Evolutionary conservation across 2,113 vertebrate genomes (phyloP).

Genomic region (Elgaria multicarinata): DNA sequence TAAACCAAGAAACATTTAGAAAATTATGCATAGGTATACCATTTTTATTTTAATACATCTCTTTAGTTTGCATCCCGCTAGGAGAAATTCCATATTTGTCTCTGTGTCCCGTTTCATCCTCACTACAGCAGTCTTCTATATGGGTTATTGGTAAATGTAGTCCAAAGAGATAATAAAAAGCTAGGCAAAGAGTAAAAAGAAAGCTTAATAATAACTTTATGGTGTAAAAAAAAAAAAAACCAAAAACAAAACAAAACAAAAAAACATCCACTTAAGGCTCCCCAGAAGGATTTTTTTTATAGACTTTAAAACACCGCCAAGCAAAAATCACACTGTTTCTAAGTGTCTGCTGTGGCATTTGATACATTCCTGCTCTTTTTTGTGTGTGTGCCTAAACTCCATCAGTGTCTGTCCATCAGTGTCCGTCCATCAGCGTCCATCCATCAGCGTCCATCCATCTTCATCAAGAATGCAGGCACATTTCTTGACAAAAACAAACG

Average conservation of each 20-base stretch:
- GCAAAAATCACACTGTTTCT: slow-evolving; percentile 71
- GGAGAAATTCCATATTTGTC: slow-evolving; percentile 72
- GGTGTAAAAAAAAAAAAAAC: slow-evolving; percentile 79
- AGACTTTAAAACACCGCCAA: slow-evolving; percentile 77
- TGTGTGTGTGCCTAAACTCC: slow-evolving; percentile 62
- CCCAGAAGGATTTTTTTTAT: slow-evolving; percentile 77
- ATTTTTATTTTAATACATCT: slow-evolving; percentile 84
- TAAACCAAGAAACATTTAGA: slow-evolving; percentile 75
- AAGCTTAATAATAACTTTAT: slow-evolving; percentile 85
- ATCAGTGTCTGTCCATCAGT: no score
- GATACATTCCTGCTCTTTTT: slow-evolving; percentile 73
- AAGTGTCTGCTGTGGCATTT: slow-evolving; percentile 70
- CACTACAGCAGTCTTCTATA: slow-evolving; percentile 77
- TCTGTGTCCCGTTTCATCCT: slow-evolving; percentile 67
- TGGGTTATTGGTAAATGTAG: slow-evolving; percentile 77
- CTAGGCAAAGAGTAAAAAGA: slow-evolving; percentile 81
- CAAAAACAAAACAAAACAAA: slow-evolving; percentile 75
- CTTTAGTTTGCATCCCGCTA: slow-evolving; percentile 77
- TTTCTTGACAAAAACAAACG: slow-evolving; percentile 57
- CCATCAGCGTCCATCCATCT: slow-evolving; percentile 66
- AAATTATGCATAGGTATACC: slow-evolving; percentile 79
- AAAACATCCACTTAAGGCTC: slow-evolving; percentile 83
- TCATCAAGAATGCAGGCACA: slow-evolving; percentile 73
- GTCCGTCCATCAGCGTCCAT: slow-evolving; percentile 42
- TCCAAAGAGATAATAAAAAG: slow-evolving; percentile 79